Evolutionary conservation across 2,797 vertebrate species (phyloP).

Genomic region (Protonibea diacanthus): DNA sequence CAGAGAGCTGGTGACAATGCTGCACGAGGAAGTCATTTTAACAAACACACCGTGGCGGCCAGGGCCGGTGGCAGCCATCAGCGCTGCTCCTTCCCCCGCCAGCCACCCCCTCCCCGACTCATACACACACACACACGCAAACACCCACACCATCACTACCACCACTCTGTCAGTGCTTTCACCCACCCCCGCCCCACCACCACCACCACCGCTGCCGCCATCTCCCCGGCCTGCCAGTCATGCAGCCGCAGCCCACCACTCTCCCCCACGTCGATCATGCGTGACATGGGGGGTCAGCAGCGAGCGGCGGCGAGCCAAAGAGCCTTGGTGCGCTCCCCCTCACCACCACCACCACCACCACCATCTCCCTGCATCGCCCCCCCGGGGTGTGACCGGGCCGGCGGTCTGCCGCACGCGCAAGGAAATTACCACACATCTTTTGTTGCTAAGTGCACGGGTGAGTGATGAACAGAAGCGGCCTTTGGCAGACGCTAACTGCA

Average conservation of each 20-base stretch:
- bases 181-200: constrained; percentile 43
- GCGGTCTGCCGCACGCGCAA: constrained; percentile 65
- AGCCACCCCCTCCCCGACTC: neutral
- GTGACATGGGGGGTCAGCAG: constrained; percentile 80
- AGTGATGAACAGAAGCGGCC: constrained; percentile 86
- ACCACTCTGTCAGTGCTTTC: constrained; percentile 52
- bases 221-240: constrained; percentile 78
- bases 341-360: too few species aligned
- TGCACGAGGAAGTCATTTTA: constrained; percentile 76
- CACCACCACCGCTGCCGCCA: constrained; percentile 36
- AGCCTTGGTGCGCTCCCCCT: constrained; percentile 39
- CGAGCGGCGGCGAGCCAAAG: constrained; percentile 60
- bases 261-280: constrained; percentile 78
- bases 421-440: constrained; percentile 85
- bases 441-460: constrained; percentile 85
- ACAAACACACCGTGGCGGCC: constrained; percentile 71
- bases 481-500: constrained; percentile 87
- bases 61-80: constrained; percentile 72
- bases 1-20: constrained; percentile 67
- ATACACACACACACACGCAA: constrained; percentile 8
- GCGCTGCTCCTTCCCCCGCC: constrained; percentile 48
- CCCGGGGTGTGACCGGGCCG: constrained; percentile 65
- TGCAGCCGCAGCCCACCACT: constrained; percentile 65
- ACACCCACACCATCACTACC: constrained; percentile 24
- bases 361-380: constrained; percentile 32